phyloP scores from a whole-genome alignment of 2,888 invertebrate species.

The Ecdyonurus torrentis region DNA sequence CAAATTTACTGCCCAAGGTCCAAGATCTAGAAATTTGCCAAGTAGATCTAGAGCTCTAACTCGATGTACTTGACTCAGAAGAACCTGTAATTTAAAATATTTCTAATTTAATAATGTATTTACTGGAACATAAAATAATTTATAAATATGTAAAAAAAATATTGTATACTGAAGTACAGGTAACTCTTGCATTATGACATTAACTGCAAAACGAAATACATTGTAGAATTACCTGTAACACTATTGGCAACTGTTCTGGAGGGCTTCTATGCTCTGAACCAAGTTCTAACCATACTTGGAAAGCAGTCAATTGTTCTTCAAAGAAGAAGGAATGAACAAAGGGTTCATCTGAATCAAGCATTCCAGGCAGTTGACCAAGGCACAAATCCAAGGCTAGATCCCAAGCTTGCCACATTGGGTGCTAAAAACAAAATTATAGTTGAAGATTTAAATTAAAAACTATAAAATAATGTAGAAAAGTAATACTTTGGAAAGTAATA shows the following conservation, averaged over 20 bases:
- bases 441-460: neutral
- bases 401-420: slow-evolving; percentile 96
- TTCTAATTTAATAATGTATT: neutral
- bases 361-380: slow-evolving; percentile 71
- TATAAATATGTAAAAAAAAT: neutral
- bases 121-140: neutral
- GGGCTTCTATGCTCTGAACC: slow-evolving; percentile 64
- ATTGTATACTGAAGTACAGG: too few relatives aligned
- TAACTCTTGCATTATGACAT: too few relatives aligned
- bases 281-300: slow-evolving; percentile 83
- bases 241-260: slow-evolving; percentile 93
- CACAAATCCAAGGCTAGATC: slow-evolving; percentile 92
- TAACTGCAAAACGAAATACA: too few relatives aligned
- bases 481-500: neutral
- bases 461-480: slow-evolving; percentile 5
- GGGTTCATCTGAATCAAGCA: slow-evolving; percentile 40
- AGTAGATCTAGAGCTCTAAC: slow-evolving; percentile 86
- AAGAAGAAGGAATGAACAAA: slow-evolving; percentile 82
- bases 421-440: slow-evolving; percentile 30
- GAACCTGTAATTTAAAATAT: slow-evolving; percentile 15
- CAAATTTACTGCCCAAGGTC: slow-evolving; percentile 88
- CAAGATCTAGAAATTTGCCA: slow-evolving; percentile 86
- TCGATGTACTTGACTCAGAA: slow-evolving; percentile 65
- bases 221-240: slow-evolving; percentile 67
- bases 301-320: slow-evolving; percentile 93